A percentile compares a stretch with the other conserved stretches of the same genome.
phyloP scores from a whole-genome alignment of 2,888 invertebrate genomes.

The Frankliniella intonsa region DNA sequence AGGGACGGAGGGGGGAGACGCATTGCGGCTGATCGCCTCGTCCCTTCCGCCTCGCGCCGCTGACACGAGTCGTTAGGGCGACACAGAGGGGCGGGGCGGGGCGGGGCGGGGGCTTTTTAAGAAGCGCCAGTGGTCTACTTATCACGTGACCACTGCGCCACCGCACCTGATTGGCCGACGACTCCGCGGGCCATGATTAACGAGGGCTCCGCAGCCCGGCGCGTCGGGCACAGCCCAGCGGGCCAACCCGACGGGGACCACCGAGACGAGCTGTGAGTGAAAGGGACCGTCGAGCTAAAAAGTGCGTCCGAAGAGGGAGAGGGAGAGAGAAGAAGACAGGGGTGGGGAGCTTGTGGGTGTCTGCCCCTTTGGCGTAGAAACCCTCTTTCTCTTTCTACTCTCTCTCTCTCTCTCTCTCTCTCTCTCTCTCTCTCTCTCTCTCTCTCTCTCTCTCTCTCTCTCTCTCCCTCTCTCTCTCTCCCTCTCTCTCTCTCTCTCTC shows the following conservation, averaged over 20 bases:
- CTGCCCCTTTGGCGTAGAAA: no score
- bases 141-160: background rate
- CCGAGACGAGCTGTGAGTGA: background rate
- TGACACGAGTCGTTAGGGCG: background rate
- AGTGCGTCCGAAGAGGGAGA: background rate
- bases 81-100: background rate
- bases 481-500: no score
- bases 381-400: no score
- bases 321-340: background rate
- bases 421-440: no score
- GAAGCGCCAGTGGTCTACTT: background rate
- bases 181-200: background rate
- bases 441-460: no score
- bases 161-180: constrained; percentile 3
- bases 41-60: background rate
- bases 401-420: no score
- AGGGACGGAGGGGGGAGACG: background rate
- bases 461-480: no score
- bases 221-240: no score
- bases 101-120: background rate
- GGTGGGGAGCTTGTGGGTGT: background rate
- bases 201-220: background rate
- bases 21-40: constrained; percentile 5
- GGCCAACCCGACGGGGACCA: no score
- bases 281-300: background rate